Conservation (phyloP, 92 coral and sea anemone species). For the Actinostola sp. region DNA sequence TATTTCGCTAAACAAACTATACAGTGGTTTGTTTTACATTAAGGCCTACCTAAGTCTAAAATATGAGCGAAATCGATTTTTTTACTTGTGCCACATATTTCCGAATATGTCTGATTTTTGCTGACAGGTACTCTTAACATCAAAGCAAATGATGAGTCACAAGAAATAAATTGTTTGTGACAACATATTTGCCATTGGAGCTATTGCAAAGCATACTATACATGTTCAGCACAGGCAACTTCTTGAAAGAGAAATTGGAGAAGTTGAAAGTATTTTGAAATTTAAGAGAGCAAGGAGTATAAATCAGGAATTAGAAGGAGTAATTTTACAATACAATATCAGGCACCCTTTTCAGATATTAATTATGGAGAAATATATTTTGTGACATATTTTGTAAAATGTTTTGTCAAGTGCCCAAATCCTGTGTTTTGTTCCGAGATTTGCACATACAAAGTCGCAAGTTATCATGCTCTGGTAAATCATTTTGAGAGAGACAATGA, state of each 20-base stretch:
- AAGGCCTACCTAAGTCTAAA: too few relatives aligned
- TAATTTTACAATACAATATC: conserved; percentile 31
- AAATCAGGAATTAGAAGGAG: conserved; percentile 31
- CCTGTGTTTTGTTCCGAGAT: conserved; percentile 38
- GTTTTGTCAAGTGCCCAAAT: conserved; percentile 37
- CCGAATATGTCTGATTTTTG: too few relatives aligned
- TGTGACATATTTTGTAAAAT: conserved; percentile 32
- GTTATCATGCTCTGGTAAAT: conserved; percentile 9
- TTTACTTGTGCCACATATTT: too few relatives aligned
- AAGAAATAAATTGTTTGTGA: not conserved
- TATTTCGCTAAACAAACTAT: too few relatives aligned
- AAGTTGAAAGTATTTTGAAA: conserved; percentile 2
- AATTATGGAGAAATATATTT: conserved; percentile 20
- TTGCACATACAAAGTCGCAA: conserved; percentile 24
- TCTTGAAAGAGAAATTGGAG: conserved; percentile 30
- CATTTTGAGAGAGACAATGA: conserved; percentile 19
- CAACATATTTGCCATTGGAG: conserved; percentile 20
- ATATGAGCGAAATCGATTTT: too few relatives aligned
- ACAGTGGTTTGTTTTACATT: too few relatives aligned
- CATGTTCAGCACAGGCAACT: conserved; percentile 19
- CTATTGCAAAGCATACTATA: conserved; percentile 17
- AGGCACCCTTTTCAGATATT: conserved; percentile 1
- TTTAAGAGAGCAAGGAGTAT: conserved; percentile 10
- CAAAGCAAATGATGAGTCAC: conserved; percentile 27
- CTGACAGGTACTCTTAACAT: conserved; percentile 9